phyloP scores from a whole-genome alignment of 2,888 invertebrate species.

The Octonoba sinensis region DNA sequence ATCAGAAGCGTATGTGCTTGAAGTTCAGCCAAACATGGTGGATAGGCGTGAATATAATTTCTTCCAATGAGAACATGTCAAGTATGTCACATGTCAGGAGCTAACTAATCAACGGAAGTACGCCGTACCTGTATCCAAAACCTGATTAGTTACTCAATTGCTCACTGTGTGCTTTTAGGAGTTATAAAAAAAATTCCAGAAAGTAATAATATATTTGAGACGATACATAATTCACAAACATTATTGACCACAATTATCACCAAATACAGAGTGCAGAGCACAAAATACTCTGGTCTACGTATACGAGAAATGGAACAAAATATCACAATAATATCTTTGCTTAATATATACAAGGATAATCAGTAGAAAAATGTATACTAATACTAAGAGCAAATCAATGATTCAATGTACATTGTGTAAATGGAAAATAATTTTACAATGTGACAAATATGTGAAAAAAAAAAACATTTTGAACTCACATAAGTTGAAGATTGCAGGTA shows the following conservation, averaged over 20 bases:
- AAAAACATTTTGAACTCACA: not conserved
- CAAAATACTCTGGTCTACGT: not conserved
- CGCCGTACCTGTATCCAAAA: too few relatives aligned
- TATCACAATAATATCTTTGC: constrained; percentile 53
- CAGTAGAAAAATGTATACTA: constrained; percentile 49
- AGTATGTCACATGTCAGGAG: too few relatives aligned
- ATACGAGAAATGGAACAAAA: constrained; percentile 36
- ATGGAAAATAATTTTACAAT: constrained; percentile 43
- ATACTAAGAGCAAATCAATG: constrained; percentile 39
- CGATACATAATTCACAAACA: not conserved
- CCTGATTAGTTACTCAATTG: too few relatives aligned
- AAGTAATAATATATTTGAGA: too few relatives aligned
- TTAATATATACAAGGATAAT: constrained; percentile 44
- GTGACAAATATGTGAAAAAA: constrained; percentile 9
- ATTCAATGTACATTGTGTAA: constrained; percentile 48
- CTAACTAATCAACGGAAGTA: too few relatives aligned
- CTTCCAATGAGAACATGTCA: too few relatives aligned
- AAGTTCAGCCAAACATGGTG: too few relatives aligned
- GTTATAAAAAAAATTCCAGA: too few relatives aligned
- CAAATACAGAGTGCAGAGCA: not conserved
- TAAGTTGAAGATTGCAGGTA: too few relatives aligned
- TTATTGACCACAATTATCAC: constrained; percentile 9
- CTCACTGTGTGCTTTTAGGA: too few relatives aligned
- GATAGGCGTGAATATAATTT: too few relatives aligned
- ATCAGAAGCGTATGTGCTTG: too few relatives aligned